phyloP scores from a whole-genome alignment of 2,113 vertebrate species.

The Burhinus bistriatus region DNA sequence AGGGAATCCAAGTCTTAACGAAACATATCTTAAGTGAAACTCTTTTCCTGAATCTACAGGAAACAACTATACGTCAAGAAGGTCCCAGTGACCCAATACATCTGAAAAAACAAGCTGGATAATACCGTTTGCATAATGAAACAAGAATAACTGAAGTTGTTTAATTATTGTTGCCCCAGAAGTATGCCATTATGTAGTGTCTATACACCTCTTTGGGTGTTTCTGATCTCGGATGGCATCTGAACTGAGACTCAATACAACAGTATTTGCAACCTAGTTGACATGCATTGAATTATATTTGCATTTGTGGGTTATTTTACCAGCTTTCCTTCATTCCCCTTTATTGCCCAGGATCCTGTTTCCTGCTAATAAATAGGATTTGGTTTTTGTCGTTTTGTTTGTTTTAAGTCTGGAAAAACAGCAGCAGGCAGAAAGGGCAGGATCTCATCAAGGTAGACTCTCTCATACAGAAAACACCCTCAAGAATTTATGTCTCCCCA shows the following conservation, averaged over 20 bases:
- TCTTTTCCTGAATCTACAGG: neutral
- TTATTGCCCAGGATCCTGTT: neutral
- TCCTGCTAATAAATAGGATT: neutral
- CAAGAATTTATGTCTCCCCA: neutral
- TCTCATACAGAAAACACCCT: neutral
- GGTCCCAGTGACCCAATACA: neutral
- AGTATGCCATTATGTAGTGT: neutral
- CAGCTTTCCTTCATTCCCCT: neutral
- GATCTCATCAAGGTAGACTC: neutral
- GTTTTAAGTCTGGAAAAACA: neutral
- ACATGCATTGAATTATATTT: neutral
- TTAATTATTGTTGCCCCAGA: neutral
- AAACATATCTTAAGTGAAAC: neutral
- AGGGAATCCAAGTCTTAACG: neutral
- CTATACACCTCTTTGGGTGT: neutral
- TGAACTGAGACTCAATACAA: neutral
- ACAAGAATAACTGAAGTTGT: neutral
- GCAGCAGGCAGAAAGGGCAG: neutral
- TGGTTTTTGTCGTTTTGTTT: neutral
- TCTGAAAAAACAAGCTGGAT: neutral
- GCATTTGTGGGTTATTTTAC: neutral
- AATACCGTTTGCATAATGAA: neutral
- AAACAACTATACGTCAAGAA: neutral
- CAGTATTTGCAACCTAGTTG: neutral
- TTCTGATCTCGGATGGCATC: neutral